Percentiles rank a stretch among this genome's conserved stretches.
Conservation (phyloP, 1,140 invertebrate species). For the Bicyclus anynana region DNA sequence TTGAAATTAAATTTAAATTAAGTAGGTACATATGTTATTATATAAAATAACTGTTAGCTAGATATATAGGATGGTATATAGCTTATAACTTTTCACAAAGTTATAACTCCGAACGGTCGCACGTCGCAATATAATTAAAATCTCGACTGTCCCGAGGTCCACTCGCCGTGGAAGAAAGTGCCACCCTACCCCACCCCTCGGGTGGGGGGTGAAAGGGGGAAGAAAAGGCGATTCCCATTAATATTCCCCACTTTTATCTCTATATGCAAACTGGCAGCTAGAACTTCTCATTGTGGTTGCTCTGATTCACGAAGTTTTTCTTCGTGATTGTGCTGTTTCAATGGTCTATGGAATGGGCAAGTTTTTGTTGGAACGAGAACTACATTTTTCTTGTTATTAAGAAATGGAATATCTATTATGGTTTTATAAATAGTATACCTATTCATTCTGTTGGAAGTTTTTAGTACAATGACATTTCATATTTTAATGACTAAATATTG, state of each 20-base stretch:
- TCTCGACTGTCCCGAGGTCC: constrained; percentile 70
- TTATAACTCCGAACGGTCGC: constrained; percentile 61
- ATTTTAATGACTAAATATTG: too few species aligned
- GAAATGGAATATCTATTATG: constrained; percentile 1
- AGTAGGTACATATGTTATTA: background rate
- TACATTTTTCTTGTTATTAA: constrained; percentile 16
- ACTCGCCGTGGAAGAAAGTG: constrained; percentile 62
- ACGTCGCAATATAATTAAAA: constrained; percentile 75
- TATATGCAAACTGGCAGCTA: constrained; percentile 76
- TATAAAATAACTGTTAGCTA: background rate
- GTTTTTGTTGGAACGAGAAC: constrained; percentile 41
- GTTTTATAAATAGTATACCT: background rate
- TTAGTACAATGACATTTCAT: background rate
- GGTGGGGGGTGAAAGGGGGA: constrained; percentile 17
- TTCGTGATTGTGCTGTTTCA: constrained; percentile 71
- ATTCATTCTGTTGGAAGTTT: background rate
- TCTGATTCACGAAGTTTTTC: constrained; percentile 62
- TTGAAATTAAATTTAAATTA: background rate
- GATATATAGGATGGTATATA: constrained; percentile 4
- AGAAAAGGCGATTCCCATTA: constrained; percentile 63
- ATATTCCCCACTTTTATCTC: constrained; percentile 77
- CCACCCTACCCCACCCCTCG: constrained; percentile 30
- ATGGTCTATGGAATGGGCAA: constrained; percentile 52
- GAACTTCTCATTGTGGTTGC: constrained; percentile 69
- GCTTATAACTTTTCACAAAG: constrained; percentile 34